phyloP scores from a whole-genome alignment of 2,797 vertebrate genomes.

The Argyrosomus regius region DNA sequence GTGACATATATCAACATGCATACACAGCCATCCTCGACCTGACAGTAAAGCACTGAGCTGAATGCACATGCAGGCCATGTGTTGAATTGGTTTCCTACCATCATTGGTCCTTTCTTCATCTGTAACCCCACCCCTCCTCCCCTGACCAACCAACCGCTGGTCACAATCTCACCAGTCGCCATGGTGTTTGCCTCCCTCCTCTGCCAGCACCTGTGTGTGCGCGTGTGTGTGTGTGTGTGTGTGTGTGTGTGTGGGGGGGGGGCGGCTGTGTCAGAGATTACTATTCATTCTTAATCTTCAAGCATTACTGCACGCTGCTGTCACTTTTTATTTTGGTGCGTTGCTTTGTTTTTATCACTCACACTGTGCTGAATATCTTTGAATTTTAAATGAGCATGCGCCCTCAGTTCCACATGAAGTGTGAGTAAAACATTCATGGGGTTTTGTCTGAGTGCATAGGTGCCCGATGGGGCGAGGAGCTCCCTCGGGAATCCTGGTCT shows the following conservation, averaged over 20 bases:
- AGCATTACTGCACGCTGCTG: not conserved
- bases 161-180: constrained; percentile 60
- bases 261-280: constrained; percentile 30
- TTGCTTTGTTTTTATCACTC: constrained; percentile 10
- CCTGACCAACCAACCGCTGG: constrained; percentile 56
- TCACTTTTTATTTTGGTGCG: constrained; percentile 1
- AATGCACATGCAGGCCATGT: constrained; percentile 55
- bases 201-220: constrained; percentile 47
- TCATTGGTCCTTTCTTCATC: constrained; percentile 54
- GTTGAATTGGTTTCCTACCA: constrained; percentile 24
- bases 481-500: constrained; percentile 71
- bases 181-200: constrained; percentile 68
- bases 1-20: constrained; percentile 1
- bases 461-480: constrained; percentile 63
- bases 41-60: constrained; percentile 27
- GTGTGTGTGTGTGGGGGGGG: constrained; percentile 30
- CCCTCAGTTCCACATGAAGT: constrained; percentile 13
- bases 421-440: constrained; percentile 49
- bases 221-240: not conserved
- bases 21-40: constrained; percentile 21
- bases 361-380: constrained; percentile 4
- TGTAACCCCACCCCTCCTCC: constrained; percentile 40
- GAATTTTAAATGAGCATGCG: constrained; percentile 17
- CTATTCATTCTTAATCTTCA: constrained; percentile 42
- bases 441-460: constrained; percentile 52